phyloP scores from a whole-genome alignment of 1,140 invertebrate genomes.

The Arctopsyche grandis region DNA sequence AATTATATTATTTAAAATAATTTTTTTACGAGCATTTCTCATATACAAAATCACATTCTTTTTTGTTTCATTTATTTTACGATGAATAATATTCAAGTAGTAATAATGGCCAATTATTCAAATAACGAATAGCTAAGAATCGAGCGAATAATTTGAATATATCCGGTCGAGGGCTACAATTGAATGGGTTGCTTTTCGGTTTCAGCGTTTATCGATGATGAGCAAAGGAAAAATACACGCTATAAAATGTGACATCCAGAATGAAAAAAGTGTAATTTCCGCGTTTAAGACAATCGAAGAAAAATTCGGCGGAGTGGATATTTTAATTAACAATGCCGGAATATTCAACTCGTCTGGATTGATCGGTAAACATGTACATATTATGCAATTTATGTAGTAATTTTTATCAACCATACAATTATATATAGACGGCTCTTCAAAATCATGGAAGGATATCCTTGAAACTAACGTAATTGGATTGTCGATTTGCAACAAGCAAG shows the following conservation, averaged over 20 bases:
- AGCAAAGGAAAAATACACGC: constrained; percentile 55
- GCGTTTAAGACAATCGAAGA: constrained; percentile 66
- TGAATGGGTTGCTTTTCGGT: no score
- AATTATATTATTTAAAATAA: no score
- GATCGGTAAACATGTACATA: constrained; percentile 1
- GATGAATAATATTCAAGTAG: no score
- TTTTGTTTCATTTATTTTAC: no score
- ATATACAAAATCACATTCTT: no score
- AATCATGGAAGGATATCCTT: constrained; percentile 51
- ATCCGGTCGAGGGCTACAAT: no score
- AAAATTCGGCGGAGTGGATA: constrained; percentile 67
- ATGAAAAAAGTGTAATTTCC: constrained; percentile 66
- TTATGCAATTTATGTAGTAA: neutral
- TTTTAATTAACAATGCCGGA: constrained; percentile 71
- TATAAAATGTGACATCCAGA: constrained; percentile 68
- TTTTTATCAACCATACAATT: neutral
- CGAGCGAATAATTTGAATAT: no score
- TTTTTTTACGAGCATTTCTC: no score
- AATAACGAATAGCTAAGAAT: no score
- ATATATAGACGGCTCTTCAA: constrained; percentile 35
- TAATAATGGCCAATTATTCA: no score
- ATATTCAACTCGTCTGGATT: neutral
- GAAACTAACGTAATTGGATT: constrained; percentile 69
- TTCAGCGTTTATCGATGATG: neutral
- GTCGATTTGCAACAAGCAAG: constrained; percentile 67